These are phyloP conservation scores for Xestia xanthographa DNA, from an alignment of 2,888 invertebrate genomes.

Conservation along the genomic window DNA sequence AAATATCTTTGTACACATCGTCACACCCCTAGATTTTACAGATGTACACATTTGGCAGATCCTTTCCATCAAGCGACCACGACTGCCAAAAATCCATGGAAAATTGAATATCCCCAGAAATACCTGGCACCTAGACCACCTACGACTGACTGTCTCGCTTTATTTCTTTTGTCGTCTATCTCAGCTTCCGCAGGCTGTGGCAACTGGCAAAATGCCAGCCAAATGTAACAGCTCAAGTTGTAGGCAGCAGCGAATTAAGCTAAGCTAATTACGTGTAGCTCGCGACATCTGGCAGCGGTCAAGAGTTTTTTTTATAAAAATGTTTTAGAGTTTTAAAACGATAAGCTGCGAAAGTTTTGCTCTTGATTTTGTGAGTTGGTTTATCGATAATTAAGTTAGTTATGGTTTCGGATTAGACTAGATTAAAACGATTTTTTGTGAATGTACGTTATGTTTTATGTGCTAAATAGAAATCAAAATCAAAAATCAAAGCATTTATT, in stretches of 20 bases:
- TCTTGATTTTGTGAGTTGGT: not conserved
- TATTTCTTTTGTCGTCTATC: slow-evolving; percentile 83
- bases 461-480: no score
- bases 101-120: slow-evolving; percentile 41
- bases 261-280: slow-evolving; percentile 58
- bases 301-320: slow-evolving; percentile 34
- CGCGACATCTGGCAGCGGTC: slow-evolving; percentile 43
- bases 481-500: no score
- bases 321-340: slow-evolving; percentile 29
- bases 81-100: slow-evolving; percentile 9
- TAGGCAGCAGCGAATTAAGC: slow-evolving; percentile 64
- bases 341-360: not conserved
- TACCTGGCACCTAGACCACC: slow-evolving; percentile 42
- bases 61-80: not conserved
- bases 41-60: not conserved
- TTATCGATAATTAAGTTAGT: not conserved
- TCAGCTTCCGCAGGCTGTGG: slow-evolving; percentile 75
- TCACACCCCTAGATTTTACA: not conserved
- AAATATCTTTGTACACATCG: not conserved
- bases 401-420: not conserved
- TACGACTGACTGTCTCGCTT: slow-evolving; percentile 69
- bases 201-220: slow-evolving; percentile 77
- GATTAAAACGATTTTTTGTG: not conserved
- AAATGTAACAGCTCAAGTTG: slow-evolving; percentile 63
- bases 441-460: not conserved